phyloP scores from a whole-genome alignment of 2,113 vertebrate species.

The Platysternon megacephalum region DNA sequence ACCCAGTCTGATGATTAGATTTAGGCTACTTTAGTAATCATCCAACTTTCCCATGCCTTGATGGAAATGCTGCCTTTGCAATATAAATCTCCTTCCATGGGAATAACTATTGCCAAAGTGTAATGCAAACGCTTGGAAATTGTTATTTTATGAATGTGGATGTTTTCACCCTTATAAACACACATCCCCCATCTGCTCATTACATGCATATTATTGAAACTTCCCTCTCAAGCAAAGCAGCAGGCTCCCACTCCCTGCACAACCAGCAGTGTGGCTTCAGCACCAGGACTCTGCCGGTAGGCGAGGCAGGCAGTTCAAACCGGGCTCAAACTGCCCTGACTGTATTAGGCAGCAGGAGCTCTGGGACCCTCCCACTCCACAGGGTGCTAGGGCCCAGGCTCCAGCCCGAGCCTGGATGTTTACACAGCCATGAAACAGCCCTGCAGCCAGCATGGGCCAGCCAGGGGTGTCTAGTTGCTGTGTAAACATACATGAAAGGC shows the following conservation, averaged over 20 bases:
- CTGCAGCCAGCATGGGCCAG: background rate
- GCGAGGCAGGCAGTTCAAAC: background rate
- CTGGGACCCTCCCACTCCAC: background rate
- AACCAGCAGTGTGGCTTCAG: background rate
- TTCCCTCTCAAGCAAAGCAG: background rate
- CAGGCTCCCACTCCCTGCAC: background rate
- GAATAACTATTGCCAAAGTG: slow-evolving; percentile 6
- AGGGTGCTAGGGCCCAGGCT: background rate
- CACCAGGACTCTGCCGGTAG: background rate
- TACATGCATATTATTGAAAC: background rate
- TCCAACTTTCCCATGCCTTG: background rate
- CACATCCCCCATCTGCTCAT: slow-evolving; percentile 28
- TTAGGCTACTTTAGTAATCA: background rate
- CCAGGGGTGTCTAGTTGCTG: background rate
- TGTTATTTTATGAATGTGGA: background rate
- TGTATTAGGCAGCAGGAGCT: background rate
- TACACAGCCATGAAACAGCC: background rate
- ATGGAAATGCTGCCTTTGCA: background rate
- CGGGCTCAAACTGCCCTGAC: background rate
- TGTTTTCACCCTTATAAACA: slow-evolving; percentile 36
- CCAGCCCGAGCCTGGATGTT: background rate
- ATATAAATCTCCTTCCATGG: background rate
- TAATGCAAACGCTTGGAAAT: background rate
- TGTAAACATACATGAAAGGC: background rate
- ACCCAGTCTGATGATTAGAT: fast-evolving